Percentiles rank a stretch among this genome's conserved stretches.
These are phyloP conservation scores for Drosophila imparisetae DNA, from an alignment of 2,888 invertebrate genomes.

Conservation along the genomic window DNA sequence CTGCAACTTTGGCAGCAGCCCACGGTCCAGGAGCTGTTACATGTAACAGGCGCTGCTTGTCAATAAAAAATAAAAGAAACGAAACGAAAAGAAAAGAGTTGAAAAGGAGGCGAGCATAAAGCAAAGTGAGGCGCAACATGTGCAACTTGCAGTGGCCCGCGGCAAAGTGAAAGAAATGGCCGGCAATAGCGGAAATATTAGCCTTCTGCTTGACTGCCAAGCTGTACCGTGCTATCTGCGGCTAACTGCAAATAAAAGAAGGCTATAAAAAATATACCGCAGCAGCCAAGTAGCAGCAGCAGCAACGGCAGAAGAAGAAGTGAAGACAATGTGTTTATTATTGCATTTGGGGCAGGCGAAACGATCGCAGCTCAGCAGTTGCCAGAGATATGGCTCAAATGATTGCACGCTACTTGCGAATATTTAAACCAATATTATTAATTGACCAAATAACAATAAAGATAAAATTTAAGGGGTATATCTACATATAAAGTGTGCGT, in stretches of 20 bases:
- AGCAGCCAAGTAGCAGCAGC: slow-evolving; percentile 5
- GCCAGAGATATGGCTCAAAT: slow-evolving; percentile 27
- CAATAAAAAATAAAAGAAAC: slow-evolving; percentile 57
- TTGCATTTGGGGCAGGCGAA: slow-evolving; percentile 43
- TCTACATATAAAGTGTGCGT: neutral
- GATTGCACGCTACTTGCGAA: slow-evolving; percentile 37
- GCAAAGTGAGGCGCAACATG: slow-evolving; percentile 65
- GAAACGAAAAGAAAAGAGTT: slow-evolving; percentile 15
- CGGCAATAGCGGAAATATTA: slow-evolving; percentile 78
- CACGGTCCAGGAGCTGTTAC: slow-evolving; percentile 48
- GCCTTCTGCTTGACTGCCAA: slow-evolving; percentile 57
- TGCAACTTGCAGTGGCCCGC: slow-evolving; percentile 74
- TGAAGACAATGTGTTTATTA: slow-evolving; percentile 75
- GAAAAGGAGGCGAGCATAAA: slow-evolving; percentile 40
- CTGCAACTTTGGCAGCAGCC: slow-evolving; percentile 38
- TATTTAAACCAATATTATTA: slow-evolving; percentile 47
- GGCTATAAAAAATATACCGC: slow-evolving; percentile 39
- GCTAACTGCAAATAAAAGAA: slow-evolving; percentile 41
- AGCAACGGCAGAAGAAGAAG: neutral
- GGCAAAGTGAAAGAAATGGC: slow-evolving; percentile 76
- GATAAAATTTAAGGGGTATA: neutral
- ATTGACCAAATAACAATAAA: slow-evolving; percentile 29
- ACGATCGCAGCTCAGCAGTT: slow-evolving; percentile 15
- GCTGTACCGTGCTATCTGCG: slow-evolving; percentile 18
- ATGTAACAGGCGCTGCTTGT: slow-evolving; percentile 53